Conservation (phyloP, 2,888 invertebrate genomes). For the Metalampra italica region DNA sequence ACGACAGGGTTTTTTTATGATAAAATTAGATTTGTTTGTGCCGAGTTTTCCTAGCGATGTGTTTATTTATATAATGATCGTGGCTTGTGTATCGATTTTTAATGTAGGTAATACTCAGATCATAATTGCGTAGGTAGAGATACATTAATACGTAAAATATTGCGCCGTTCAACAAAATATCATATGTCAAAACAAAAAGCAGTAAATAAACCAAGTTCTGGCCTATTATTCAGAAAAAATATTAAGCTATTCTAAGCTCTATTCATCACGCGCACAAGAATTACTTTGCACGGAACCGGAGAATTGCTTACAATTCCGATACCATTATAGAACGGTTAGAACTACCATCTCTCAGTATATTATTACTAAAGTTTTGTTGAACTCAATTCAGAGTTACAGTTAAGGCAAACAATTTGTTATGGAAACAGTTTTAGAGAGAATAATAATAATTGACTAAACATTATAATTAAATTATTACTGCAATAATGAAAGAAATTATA, state of each 20-base stretch:
- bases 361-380: conserved; percentile 54
- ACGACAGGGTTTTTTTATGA: conserved; percentile 33
- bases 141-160: too few species aligned
- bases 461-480: neutral
- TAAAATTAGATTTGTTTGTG: conserved; percentile 14
- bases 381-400: conserved; percentile 42
- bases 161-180: too few species aligned
- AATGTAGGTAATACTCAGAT: too few species aligned
- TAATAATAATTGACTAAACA: conserved; percentile 15
- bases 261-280: neutral
- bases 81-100: too few species aligned
- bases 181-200: too few species aligned
- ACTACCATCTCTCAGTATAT: conserved; percentile 43
- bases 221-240: too few species aligned
- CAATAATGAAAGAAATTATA: too few species aligned
- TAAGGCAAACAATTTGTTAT: conserved; percentile 24
- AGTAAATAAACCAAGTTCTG: too few species aligned
- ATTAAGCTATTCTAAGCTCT: neutral
- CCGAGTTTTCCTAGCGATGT: neutral
- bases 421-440: conserved; percentile 10
- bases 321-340: conserved; percentile 40
- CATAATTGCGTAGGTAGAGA: too few species aligned
- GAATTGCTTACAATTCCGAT: conserved; percentile 22
- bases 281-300: neutral
- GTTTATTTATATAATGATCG: too few species aligned